A percentile compares a stretch with the other conserved stretches of the same genome.
phyloP scores from a whole-genome alignment of 1,140 invertebrate genomes.

The Polyergus mexicanus region DNA sequence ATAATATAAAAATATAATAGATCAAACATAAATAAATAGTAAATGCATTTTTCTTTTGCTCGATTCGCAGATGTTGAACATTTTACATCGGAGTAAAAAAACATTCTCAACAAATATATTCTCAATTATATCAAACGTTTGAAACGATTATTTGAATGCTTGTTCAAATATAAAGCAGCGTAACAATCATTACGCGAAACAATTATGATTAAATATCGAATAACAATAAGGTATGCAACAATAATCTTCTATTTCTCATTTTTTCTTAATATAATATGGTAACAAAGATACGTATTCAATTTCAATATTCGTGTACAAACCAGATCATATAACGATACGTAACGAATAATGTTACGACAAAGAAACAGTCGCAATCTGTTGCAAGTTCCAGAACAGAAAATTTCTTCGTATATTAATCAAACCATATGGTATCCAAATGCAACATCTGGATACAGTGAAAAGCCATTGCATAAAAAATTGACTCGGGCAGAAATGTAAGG shows the following conservation, averaged over 20 bases:
- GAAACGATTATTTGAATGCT: background rate
- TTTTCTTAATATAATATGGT: background rate
- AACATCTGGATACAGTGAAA: background rate
- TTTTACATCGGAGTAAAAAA: background rate
- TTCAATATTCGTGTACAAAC: background rate
- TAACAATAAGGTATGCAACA: background rate
- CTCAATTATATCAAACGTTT: background rate
- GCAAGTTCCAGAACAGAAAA: background rate
- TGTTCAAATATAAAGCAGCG: background rate
- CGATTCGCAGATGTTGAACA: background rate
- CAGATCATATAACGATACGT: background rate
- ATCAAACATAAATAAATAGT: background rate
- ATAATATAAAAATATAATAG: no score
- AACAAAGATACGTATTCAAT: background rate
- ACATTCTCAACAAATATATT: background rate
- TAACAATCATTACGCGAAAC: background rate
- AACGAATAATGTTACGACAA: background rate
- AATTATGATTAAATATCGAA: background rate
- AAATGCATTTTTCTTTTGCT: background rate
- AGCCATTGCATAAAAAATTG: background rate
- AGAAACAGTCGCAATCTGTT: no score
- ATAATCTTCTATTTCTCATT: background rate
- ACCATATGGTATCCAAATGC: conserved; percentile 44
- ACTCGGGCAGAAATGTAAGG: background rate
- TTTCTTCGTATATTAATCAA: background rate